phyloP scores from a whole-genome alignment of 2,888 invertebrate species.

The Hofmannophila pseudospretella region DNA sequence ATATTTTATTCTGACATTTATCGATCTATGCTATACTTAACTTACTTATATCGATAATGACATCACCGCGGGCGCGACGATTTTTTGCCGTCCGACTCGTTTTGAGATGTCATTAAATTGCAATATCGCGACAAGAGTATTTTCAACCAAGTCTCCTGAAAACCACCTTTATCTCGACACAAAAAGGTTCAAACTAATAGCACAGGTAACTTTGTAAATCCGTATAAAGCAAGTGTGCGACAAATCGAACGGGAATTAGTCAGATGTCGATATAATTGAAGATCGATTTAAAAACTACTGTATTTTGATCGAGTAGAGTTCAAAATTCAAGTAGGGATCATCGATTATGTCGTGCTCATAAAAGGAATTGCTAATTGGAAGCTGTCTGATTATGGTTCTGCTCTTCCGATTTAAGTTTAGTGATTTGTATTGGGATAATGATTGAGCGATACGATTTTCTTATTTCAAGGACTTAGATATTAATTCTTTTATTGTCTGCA shows the following conservation, averaged over 20 bases:
- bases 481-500: too few relatives aligned
- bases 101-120: conserved; percentile 40
- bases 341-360: too few relatives aligned
- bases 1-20: background rate
- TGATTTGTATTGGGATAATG: too few relatives aligned
- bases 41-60: conserved; percentile 24
- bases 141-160: conserved; percentile 10
- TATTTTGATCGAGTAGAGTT: background rate
- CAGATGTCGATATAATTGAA: conserved; percentile 1
- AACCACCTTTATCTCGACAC: conserved; percentile 19
- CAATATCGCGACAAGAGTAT: conserved; percentile 25
- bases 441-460: too few relatives aligned
- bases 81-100: conserved; percentile 43
- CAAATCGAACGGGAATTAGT: conserved; percentile 44
- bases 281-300: background rate
- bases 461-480: too few relatives aligned
- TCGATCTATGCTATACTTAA: background rate
- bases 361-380: conserved; percentile 2
- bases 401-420: background rate
- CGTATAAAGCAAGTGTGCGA: conserved; percentile 31
- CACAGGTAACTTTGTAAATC: conserved; percentile 13
- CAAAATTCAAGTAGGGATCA: background rate
- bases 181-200: conserved; percentile 11
- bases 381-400: background rate
- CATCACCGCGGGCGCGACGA: conserved; percentile 43